Evolutionary conservation across 2,888 invertebrate genomes (phyloP), one percentile per base, ranked within the genome.

Genomic region (Megastigmus dorsalis): DNA sequence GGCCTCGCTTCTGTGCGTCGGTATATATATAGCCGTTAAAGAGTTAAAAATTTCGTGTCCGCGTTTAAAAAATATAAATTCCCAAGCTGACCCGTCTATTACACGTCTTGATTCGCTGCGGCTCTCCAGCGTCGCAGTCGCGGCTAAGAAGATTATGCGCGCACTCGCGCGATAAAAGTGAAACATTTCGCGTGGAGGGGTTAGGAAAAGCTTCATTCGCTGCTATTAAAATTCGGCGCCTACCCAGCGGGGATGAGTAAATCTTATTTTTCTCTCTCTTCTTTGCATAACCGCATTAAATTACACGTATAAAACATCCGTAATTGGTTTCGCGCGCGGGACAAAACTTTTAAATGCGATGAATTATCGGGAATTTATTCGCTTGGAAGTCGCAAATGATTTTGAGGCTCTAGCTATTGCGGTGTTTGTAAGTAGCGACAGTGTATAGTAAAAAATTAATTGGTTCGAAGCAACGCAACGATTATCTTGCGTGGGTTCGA

Each of bases 81-180:
- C 1, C 33, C 13, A 2, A 55, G 41, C 18, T 43, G 30, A 66
- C 36, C 41, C n/a, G 28, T 0, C 26, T n/a, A n/a, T n/a, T n/a
- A n/a, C 15, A 15, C 18, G 18, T 36, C 28, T 43, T 43, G 33
- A 50, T 54, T 7, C 36, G 7, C 45, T n/a, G 13, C 45, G 18
- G 18, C 36, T 3, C 45, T n/a, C 7, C 45, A 13, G 18, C 5
- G 30, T 43, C 30, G 18, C 15, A n/a, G n/a, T n/a, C n/a, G 36
- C 18, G n/a, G 26, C n/a, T 67, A 67, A 54, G 43, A 36, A 67
- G 79, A 80, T 81, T 81, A 81, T 77, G 74, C 75, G 70, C 68
- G 66, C 66, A 70, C 20, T 15, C 20, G 55, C n/a, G 36, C 59
- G 59, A 70, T 70, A 65, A 71, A 71, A 57, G 65, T 65, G 48